These are phyloP conservation scores for Urechis unicinctus DNA, from an alignment of 2,888 invertebrate species.

Conservation along the genomic window DNA sequence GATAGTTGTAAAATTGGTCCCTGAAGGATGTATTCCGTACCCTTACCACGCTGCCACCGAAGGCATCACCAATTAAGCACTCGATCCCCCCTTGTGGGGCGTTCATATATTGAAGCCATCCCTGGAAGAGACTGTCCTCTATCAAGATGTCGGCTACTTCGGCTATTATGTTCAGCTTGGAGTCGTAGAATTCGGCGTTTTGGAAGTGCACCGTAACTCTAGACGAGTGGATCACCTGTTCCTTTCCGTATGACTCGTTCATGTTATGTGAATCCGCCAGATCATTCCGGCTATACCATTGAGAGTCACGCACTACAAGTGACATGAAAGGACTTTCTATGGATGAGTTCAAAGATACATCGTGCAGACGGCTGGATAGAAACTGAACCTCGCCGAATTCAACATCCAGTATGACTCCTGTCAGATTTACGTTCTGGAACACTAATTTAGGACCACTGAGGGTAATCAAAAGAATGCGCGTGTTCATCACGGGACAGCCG, in stretches of 20 bases:
- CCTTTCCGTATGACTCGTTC: too few relatives aligned
- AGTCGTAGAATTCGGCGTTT: not conserved
- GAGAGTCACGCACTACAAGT: too few relatives aligned
- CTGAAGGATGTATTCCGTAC: slow-evolving; percentile 15
- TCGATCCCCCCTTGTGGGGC: slow-evolving; percentile 7
- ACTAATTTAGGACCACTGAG: slow-evolving; percentile 21
- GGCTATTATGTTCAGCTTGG: not conserved
- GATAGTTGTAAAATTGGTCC: slow-evolving; percentile 13
- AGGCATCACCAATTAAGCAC: slow-evolving; percentile 9
- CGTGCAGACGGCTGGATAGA: too few relatives aligned
- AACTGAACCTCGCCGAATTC: too few relatives aligned
- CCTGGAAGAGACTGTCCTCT: not conserved
- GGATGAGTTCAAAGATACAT: too few relatives aligned
- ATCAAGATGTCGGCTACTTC: not conserved
- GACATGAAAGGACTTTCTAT: too few relatives aligned
- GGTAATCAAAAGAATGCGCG: slow-evolving; percentile 20
- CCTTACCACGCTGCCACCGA: slow-evolving; percentile 4
- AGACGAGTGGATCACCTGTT: too few relatives aligned
- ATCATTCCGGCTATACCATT: too few relatives aligned
- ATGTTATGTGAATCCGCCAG: too few relatives aligned
- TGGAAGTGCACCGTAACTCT: slow-evolving; percentile 21
- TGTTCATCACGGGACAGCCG: slow-evolving; percentile 20
- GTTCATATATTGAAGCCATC: not conserved
- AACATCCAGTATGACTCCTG: too few relatives aligned
- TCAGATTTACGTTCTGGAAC: too few relatives aligned